phyloP scores from a whole-genome alignment of 2,888 invertebrate species.

The Baccha elongata region DNA sequence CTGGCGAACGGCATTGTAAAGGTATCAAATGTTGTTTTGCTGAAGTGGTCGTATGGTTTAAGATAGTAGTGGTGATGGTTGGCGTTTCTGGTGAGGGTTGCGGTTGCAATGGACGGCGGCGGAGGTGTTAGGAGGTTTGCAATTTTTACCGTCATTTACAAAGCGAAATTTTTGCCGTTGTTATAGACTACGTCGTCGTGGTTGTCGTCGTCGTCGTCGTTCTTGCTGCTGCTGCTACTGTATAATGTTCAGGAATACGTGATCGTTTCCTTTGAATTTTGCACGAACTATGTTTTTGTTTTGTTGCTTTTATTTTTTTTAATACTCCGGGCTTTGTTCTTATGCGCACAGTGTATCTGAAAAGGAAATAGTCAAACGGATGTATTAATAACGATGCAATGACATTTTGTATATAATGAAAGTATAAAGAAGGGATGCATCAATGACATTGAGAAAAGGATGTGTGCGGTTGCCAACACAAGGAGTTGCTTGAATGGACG shows the following conservation, averaged over 20 bases:
- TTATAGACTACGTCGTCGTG: conserved; percentile 21
- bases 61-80: conserved; percentile 58
- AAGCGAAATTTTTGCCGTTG: conserved; percentile 41
- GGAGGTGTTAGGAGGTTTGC: conserved; percentile 75
- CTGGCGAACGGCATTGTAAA: conserved; percentile 75
- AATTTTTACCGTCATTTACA: conserved; percentile 78
- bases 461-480: conserved; percentile 19
- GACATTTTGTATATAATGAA: conserved; percentile 27
- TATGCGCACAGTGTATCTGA: conserved; percentile 60
- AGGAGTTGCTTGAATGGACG: neutral
- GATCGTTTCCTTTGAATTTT: conserved; percentile 59
- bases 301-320: neutral
- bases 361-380: conserved; percentile 70
- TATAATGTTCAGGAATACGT: conserved; percentile 44
- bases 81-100: conserved; percentile 73
- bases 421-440: conserved; percentile 10
- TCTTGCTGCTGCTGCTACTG: conserved; percentile 26
- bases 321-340: conserved; percentile 43
- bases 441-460: conserved; percentile 39
- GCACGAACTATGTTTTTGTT: conserved; percentile 37
- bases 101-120: conserved; percentile 75
- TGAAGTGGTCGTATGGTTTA: conserved; percentile 73
- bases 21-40: conserved; percentile 76
- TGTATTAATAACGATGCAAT: conserved; percentile 66
- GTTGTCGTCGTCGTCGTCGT: conserved; percentile 35